Conservation (phyloP, 1,140 invertebrate genomes). For the Chymomyza costata region DNA sequence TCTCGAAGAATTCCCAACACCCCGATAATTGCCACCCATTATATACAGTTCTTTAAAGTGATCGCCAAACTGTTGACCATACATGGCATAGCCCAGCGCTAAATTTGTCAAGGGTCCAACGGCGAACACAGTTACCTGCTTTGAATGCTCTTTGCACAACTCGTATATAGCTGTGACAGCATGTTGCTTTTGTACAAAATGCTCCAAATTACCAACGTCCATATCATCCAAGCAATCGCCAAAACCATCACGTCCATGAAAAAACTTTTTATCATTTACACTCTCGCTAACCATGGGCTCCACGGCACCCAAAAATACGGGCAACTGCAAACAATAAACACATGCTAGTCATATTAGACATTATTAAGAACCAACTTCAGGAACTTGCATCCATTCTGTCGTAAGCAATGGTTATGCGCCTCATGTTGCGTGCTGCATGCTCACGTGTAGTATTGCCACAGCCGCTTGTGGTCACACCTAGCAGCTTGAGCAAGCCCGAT, state of each 20-base stretch:
- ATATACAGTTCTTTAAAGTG: constrained; percentile 81
- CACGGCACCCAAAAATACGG: constrained; percentile 80
- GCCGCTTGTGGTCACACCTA: constrained; percentile 80
- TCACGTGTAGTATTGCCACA: constrained; percentile 80
- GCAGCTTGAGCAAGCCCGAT: constrained; percentile 75
- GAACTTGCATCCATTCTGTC: constrained; percentile 74
- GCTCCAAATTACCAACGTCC: constrained; percentile 16
- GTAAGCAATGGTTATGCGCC: constrained; percentile 77
- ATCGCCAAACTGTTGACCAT: constrained; percentile 78
- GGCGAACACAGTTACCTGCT: constrained; percentile 79
- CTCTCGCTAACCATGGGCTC: constrained; percentile 75
- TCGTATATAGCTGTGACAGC: constrained; percentile 75
- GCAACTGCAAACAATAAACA: constrained; percentile 77
- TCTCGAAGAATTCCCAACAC: constrained; percentile 81
- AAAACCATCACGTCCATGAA: constrained; percentile 81
- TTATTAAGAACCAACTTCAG: too few species aligned
- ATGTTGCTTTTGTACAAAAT: constrained; percentile 46
- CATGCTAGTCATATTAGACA: too few species aligned
- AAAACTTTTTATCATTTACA: constrained; percentile 43
- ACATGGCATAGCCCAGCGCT: constrained; percentile 82
- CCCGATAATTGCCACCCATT: constrained; percentile 86
- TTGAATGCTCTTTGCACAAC: constrained; percentile 72
- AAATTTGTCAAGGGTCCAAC: constrained; percentile 87
- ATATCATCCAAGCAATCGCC: constrained; percentile 76
- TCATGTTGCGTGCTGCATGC: constrained; percentile 79